Conservation (phyloP, 2,888 invertebrate genomes). For the Koerneria pararmatus region DNA sequence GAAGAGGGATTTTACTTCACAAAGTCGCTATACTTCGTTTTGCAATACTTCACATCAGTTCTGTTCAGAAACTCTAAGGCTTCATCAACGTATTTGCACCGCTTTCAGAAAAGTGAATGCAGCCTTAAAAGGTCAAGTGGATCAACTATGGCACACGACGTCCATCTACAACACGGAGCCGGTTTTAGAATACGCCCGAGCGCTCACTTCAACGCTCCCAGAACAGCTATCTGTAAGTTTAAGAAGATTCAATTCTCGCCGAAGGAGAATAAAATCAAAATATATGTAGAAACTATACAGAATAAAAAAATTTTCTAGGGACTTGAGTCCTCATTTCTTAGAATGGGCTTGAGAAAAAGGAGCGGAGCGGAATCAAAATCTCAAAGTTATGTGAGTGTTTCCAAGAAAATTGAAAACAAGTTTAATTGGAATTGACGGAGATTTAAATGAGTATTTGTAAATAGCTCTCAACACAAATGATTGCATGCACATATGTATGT, state of each 20-base stretch:
- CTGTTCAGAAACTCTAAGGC: too few relatives aligned
- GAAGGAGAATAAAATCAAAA: not conserved
- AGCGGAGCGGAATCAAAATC: not conserved
- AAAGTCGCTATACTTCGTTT: not conserved
- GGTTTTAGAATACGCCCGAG: conserved; percentile 83
- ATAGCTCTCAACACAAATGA: too few relatives aligned
- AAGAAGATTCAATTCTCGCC: not conserved
- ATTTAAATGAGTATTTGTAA: too few relatives aligned
- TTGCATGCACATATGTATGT: too few relatives aligned
- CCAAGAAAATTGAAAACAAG: not conserved
- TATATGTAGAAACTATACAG: not conserved
- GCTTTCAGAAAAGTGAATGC: conserved; percentile 75
- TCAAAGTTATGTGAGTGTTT: conserved; percentile 4
- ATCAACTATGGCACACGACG: conserved; percentile 84
- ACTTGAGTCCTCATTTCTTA: not conserved
- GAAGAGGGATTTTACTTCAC: not conserved
- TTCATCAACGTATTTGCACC: not conserved
- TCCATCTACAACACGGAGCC: conserved; percentile 84
- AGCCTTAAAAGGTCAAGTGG: conserved; percentile 76
- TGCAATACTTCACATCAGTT: not conserved
- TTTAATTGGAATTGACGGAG: too few relatives aligned
- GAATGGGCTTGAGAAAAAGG: not conserved
- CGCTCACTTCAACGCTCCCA: conserved; percentile 77
- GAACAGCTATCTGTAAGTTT: conserved; percentile 76
- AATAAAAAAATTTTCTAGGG: not conserved